Percentiles rank a stretch among this genome's conserved stretches.
phyloP scores from a whole-genome alignment of 2,888 invertebrate species.

The Polydesmus complanatus region DNA sequence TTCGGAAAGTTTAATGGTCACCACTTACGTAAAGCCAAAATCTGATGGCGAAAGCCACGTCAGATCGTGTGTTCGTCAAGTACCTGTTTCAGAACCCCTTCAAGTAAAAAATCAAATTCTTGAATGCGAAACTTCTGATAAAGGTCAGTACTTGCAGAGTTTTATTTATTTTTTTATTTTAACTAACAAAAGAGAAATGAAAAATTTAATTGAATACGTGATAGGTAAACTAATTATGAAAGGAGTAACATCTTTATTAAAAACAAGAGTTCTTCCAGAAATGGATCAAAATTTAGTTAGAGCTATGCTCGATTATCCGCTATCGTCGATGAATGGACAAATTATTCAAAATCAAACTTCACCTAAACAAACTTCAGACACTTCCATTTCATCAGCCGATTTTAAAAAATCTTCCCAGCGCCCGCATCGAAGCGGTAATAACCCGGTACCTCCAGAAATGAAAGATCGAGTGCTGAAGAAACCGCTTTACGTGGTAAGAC shows the following conservation, averaged over 20 bases:
- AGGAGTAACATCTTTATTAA: neutral
- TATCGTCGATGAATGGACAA: neutral
- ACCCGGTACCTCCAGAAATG: neutral
- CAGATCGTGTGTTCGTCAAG: slow-evolving; percentile 7
- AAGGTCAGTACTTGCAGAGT: neutral
- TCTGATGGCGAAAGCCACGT: slow-evolving; percentile 8
- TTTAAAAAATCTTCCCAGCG: neutral
- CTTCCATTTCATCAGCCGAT: neutral
- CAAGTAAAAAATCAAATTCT: neutral
- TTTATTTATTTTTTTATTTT: neutral
- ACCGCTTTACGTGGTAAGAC: slow-evolving; percentile 25
- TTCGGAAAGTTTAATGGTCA: neutral
- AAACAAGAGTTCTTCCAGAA: neutral
- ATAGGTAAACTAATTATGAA: neutral
- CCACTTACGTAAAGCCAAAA: neutral
- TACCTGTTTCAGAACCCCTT: neutral
- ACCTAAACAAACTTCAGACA: neutral
- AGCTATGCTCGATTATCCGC: neutral
- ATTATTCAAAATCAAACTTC: neutral
- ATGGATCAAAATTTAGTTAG: neutral
- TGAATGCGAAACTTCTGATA: neutral
- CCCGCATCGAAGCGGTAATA: neutral
- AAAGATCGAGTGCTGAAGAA: neutral
- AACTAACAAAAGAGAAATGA: neutral
- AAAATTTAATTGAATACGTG: too few relatives aligned